Base-by-base conservation (phyloP, 2,888 invertebrate genomes). In the Barypeithes pellucidus region DNA sequence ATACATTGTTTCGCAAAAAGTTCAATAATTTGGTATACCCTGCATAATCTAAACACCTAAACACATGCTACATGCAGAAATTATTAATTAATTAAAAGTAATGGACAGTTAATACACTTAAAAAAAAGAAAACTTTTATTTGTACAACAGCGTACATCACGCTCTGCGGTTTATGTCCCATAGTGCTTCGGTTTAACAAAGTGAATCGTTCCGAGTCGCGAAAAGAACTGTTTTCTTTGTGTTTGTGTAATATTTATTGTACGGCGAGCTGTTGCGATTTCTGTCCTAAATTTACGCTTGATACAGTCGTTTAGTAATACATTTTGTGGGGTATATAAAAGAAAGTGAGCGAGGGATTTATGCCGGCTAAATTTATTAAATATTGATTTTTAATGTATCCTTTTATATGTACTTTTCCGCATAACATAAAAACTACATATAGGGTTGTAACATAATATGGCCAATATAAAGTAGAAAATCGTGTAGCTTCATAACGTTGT, bases 181-280 rank as follows among this genome's bases (percentile, higher is more conserved):
- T n/a, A n/a, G n/a, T n/a, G n/a, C n/a, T n/a, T n/a, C n/a, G 20
- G 54, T 54, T 57, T 33, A 57, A 57, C 12, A 57, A 57, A 57
- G 54, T 33, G 54, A 9, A 9, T 33, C 33, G 54, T 16, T 33
- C 9, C 18, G 33, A 57, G 12, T 57, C 18, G 16, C 54, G 33
- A 33, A 60, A 61, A 61, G 45, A 61, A 61, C 41, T 61, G 22
- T 61, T 41, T 61, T 24, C 43, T 24, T 22, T 43, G 43, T 45
- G 24, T 41, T 43, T 61, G 24, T n/a, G 41, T 7, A 29, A 14
- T 61, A n/a, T 45, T 61, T 45, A 16, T 43, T 61, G 24, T 61
- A 43, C 9, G 24, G n/a, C 41, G 4, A 18, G 24, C 61, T 45
- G 24, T 45, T 14, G 45, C 16, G 29, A 61, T 29, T 45, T 45